A percentile compares a stretch with the other conserved stretches of the same genome.
Evolutionary conservation across 2,113 vertebrate species (phyloP).

Genomic region (Tetrao urogallus): DNA sequence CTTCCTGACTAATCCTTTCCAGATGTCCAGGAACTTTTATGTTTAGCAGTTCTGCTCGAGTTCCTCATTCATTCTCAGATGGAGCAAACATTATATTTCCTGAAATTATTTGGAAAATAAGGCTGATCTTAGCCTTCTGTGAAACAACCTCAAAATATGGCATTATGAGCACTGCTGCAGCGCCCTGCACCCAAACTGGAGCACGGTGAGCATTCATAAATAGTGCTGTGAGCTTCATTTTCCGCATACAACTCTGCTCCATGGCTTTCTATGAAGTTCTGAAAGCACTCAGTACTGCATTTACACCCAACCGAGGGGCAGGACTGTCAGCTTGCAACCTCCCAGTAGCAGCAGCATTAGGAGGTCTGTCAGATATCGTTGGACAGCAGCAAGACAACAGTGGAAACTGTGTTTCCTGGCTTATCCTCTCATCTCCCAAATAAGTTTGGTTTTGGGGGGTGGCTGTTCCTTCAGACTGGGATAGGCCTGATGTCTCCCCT

Average conservation of each 20-base stretch:
- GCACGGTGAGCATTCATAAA: not conserved
- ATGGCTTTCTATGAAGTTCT: not conserved
- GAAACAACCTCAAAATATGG: not conserved
- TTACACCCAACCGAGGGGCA: not conserved
- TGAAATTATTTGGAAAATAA: not conserved
- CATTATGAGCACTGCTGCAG: not conserved
- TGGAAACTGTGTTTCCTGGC: not conserved
- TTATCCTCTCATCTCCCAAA: not conserved
- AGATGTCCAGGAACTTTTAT: slow-evolving; percentile 46
- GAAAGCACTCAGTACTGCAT: not conserved
- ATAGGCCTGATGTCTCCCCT: not conserved
- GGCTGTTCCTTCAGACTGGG: not conserved
- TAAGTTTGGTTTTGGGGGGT: not conserved
- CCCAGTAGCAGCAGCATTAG: not conserved
- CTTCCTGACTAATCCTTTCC: slow-evolving; percentile 57
- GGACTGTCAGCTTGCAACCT: not conserved
- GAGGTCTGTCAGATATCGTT: not conserved
- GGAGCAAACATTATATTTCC: not conserved
- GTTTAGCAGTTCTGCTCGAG: slow-evolving; percentile 1
- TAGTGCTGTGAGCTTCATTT: not conserved
- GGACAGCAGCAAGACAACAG: not conserved
- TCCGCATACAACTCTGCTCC: not conserved
- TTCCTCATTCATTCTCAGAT: not conserved
- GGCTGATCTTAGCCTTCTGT: not conserved
- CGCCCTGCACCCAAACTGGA: not conserved